Conservation (phyloP, 2,113 vertebrate genomes). For the Rhea pennata region DNA sequence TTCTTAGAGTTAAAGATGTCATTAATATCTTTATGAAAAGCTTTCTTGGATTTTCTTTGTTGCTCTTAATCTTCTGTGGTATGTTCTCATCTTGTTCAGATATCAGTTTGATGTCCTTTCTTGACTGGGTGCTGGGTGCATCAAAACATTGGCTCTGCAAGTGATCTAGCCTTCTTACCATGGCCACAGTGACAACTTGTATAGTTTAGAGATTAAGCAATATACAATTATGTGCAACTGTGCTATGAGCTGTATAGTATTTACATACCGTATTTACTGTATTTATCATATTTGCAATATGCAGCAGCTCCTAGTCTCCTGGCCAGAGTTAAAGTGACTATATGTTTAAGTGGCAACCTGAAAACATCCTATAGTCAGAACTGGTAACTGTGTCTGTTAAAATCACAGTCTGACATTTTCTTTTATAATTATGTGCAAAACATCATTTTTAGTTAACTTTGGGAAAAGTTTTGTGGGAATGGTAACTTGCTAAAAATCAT, state of each 20-base stretch:
- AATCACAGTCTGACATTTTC: neutral
- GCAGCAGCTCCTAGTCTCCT: neutral
- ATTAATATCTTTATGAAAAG: neutral
- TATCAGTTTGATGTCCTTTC: neutral
- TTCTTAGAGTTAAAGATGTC: neutral
- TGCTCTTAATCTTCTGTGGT: neutral
- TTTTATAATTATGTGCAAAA: neutral
- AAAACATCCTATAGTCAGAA: neutral
- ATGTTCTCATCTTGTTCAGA: neutral
- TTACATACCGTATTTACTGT: neutral
- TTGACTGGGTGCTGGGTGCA: neutral
- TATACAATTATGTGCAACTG: neutral
- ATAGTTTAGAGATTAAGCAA: neutral
- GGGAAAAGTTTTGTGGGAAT: neutral
- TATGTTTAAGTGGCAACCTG: neutral
- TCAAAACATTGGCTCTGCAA: accelerated
- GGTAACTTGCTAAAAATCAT: neutral
- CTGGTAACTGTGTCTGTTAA: neutral
- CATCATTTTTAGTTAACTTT: neutral
- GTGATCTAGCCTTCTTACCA: neutral
- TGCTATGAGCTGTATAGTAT: neutral
- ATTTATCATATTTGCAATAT: neutral
- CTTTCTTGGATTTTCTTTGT: neutral
- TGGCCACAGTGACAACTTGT: accelerated
- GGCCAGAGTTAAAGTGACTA: neutral